Evolutionary conservation across 2,888 invertebrate species (phyloP).

Genomic region (Lissonota sp.): DNA sequence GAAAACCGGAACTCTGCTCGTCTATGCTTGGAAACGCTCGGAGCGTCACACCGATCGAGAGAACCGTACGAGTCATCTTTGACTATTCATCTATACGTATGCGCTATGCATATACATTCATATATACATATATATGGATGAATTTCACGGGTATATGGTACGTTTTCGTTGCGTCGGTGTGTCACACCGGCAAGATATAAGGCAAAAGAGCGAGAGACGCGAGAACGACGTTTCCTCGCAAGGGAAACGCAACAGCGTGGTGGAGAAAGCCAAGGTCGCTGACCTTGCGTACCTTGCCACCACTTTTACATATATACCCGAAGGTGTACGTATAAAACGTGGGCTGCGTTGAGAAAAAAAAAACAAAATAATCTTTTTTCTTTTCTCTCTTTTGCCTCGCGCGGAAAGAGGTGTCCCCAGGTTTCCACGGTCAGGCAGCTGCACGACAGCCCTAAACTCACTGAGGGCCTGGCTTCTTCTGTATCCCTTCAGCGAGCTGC

Average conservation of each 20-base stretch:
- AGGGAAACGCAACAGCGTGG: slow-evolving; percentile 30
- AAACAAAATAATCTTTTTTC: slow-evolving; percentile 48
- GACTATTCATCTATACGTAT: neutral
- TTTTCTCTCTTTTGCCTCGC: slow-evolving; percentile 32
- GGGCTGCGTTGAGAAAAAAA: slow-evolving; percentile 12
- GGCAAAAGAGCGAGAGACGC: slow-evolving; percentile 63
- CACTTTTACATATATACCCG: slow-evolving; percentile 20
- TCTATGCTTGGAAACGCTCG: slow-evolving; percentile 10
- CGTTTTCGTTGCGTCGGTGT: slow-evolving; percentile 45
- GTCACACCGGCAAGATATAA: slow-evolving; percentile 62
- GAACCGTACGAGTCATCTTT: slow-evolving; percentile 45
- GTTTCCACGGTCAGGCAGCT: slow-evolving; percentile 52
- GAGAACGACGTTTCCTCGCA: slow-evolving; percentile 43
- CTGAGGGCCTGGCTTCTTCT: slow-evolving; percentile 7
- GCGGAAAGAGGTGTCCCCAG: slow-evolving; percentile 46
- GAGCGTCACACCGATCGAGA: slow-evolving; percentile 33
- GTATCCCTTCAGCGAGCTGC: slow-evolving; percentile 25
- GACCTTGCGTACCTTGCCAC: slow-evolving; percentile 56
- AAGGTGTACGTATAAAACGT: slow-evolving; percentile 8
- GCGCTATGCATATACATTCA: neutral
- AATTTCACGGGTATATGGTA: slow-evolving; percentile 19
- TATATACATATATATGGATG: neutral
- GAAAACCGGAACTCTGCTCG: slow-evolving; percentile 62
- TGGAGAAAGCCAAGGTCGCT: slow-evolving; percentile 68
- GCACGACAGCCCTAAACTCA: slow-evolving; percentile 42